A percentile compares a stretch with the other conserved stretches of the same genome.
phyloP scores from a whole-genome alignment of 2,113 vertebrate genomes.

The Murina feae region DNA sequence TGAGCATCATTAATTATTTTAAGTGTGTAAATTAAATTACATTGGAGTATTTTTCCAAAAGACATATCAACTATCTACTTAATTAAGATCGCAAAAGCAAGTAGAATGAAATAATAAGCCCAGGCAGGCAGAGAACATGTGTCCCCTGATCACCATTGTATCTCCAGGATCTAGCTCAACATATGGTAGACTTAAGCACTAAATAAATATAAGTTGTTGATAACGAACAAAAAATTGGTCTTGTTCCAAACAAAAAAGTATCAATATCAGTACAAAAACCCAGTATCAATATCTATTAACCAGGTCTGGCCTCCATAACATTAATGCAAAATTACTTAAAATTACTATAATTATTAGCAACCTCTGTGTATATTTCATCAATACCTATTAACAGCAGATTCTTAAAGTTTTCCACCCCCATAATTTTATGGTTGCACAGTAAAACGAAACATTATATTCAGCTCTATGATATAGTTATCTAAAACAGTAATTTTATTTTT shows the following conservation, averaged over 20 bases:
- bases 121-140: background rate
- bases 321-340: slow-evolving; percentile 2
- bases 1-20: background rate
- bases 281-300: background rate
- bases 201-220: background rate
- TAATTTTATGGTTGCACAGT: background rate
- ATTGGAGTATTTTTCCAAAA: background rate
- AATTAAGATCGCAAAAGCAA: background rate
- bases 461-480: background rate
- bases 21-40: slow-evolving; percentile 16
- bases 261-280: background rate
- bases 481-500: background rate
- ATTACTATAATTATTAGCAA: background rate
- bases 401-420: background rate
- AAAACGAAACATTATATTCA: slow-evolving; percentile 3
- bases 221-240: background rate
- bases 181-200: background rate
- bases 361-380: background rate
- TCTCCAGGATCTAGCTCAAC: background rate
- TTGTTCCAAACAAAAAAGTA: background rate
- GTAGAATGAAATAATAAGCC: background rate
- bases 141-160: background rate
- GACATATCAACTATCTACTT: background rate
- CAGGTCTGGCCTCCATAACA: background rate
- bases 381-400: background rate